Conservation (phyloP, 2,113 vertebrate species). For the Burhinus bistriatus region DNA sequence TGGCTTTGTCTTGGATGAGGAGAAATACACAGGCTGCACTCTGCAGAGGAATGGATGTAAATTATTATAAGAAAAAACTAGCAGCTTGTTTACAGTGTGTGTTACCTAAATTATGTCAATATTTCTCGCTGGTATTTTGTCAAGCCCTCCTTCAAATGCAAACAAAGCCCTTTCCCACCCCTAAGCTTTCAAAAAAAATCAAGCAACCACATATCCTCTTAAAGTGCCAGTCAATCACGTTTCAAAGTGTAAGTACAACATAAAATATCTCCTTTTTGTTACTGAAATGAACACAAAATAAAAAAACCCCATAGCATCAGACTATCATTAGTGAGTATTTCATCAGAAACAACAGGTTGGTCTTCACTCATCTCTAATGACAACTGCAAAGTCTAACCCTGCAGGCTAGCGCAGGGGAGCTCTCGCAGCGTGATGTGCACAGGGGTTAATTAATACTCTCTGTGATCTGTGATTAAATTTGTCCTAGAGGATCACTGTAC, state of each 20-base stretch:
- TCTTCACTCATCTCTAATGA: slow-evolving; percentile 5
- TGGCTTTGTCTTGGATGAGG: background rate
- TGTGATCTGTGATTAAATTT: slow-evolving; percentile 8
- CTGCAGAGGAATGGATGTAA: background rate
- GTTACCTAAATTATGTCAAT: slow-evolving; percentile 51
- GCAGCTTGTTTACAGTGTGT: slow-evolving; percentile 18
- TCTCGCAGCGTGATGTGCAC: background rate
- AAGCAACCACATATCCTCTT: background rate
- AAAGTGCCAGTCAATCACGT: background rate
- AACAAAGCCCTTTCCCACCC: slow-evolving; percentile 9
- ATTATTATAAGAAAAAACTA: background rate
- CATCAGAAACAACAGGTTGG: slow-evolving; percentile 12
- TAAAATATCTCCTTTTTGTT: background rate
- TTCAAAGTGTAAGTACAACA: background rate
- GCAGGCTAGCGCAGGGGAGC: background rate
- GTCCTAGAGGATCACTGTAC: background rate
- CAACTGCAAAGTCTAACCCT: background rate
- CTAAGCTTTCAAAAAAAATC: background rate
- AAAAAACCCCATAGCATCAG: background rate
- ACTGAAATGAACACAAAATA: background rate
- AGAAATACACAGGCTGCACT: background rate
- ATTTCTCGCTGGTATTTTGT: background rate
- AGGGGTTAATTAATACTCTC: background rate
- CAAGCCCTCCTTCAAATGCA: slow-evolving; percentile 4
- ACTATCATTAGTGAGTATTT: background rate